These are phyloP conservation scores for Potorous gilbertii DNA, from an alignment of 2,797 vertebrate species.

Conservation along the genomic window DNA sequence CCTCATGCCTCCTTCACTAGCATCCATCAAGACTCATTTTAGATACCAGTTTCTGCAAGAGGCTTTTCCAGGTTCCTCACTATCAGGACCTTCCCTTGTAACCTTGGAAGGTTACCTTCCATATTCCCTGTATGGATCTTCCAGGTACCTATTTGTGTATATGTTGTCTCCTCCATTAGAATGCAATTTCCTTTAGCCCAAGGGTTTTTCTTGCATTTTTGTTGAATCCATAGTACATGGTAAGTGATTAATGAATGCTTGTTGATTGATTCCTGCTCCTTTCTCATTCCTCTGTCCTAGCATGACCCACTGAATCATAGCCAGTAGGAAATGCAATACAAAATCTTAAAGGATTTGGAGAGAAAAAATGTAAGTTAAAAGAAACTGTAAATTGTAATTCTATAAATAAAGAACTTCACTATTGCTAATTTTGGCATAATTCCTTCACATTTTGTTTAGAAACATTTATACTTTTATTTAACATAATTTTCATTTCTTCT, in stretches of 20 bases:
- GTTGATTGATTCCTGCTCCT: neutral
- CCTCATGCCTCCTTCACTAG: neutral
- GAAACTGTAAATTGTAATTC: neutral
- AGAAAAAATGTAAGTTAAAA: slow-evolving; percentile 12
- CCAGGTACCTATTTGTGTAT: neutral
- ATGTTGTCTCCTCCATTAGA: neutral
- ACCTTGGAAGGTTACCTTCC: neutral
- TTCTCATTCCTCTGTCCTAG: neutral
- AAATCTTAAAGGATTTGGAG: slow-evolving; percentile 28
- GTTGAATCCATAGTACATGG: neutral
- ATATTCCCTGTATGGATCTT: neutral
- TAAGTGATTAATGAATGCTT: neutral
- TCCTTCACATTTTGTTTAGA: slow-evolving; percentile 62
- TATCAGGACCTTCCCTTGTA: neutral
- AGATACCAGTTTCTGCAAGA: neutral
- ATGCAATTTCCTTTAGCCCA: neutral
- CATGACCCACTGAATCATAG: neutral
- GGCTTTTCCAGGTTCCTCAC: neutral
- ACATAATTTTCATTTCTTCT: slow-evolving; percentile 19
- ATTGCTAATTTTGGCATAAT: slow-evolving; percentile 55
- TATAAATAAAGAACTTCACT: slow-evolving; percentile 18
- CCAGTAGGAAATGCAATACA: neutral
- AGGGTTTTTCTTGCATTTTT: neutral
- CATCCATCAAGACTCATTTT: neutral
- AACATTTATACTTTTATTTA: slow-evolving; percentile 12